phyloP scores from a whole-genome alignment of 2,113 vertebrate genomes.

The Pollachius pollachius region DNA sequence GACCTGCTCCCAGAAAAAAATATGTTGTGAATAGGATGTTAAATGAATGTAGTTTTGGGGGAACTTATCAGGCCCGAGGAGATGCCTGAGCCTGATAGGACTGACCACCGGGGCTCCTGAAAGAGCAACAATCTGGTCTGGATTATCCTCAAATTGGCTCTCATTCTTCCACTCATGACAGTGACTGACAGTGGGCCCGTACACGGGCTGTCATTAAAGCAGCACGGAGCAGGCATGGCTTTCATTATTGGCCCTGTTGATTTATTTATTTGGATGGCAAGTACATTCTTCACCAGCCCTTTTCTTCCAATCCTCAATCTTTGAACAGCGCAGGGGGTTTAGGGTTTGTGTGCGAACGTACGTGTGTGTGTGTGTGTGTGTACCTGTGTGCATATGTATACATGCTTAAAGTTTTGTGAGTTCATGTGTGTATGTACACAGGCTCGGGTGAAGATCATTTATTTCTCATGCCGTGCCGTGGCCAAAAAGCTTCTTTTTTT shows the following conservation, averaged over 20 bases:
- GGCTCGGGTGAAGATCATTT: no score
- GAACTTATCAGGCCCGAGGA: constrained; percentile 28
- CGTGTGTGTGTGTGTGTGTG: constrained; percentile 11
- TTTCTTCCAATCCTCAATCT: constrained; percentile 39
- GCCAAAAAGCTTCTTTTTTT: no score
- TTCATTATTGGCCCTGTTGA: constrained; percentile 62
- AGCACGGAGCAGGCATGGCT: constrained; percentile 58
- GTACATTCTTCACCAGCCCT: constrained; percentile 53
- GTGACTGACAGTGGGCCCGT: constrained; percentile 61
- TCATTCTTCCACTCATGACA: constrained; percentile 62
- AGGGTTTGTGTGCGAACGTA: constrained; percentile 6
- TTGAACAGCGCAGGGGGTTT: constrained; percentile 43
- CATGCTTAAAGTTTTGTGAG: not conserved
- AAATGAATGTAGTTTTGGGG: constrained; percentile 30
- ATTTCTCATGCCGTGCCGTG: no score
- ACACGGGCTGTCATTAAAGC: constrained; percentile 61
- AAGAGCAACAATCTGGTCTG: constrained; percentile 54
- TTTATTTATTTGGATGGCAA: constrained; percentile 68
- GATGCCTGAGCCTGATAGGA: constrained; percentile 33
- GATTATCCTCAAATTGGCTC: constrained; percentile 66
- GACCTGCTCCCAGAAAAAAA: constrained; percentile 21
- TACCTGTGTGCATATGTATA: constrained; percentile 1
- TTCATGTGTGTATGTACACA: not conserved
- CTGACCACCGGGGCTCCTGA: constrained; percentile 27
- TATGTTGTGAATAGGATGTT: constrained; percentile 18